These are phyloP conservation scores for Perca schrenkii DNA, from an alignment of 2,113 vertebrate genomes.

Conservation along the genomic window DNA sequence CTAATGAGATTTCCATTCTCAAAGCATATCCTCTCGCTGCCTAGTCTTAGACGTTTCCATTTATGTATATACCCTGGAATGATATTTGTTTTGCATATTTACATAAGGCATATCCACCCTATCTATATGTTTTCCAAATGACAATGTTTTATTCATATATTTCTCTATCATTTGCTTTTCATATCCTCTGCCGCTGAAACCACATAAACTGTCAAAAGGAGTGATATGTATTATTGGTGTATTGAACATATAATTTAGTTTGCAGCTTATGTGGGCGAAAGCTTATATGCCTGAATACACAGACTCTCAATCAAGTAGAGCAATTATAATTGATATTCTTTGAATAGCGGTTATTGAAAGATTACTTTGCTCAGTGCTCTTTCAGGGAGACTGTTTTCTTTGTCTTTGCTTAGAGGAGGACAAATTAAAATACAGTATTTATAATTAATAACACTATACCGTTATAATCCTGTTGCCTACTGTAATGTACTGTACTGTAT, in stretches of 20 bases:
- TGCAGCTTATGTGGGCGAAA: constrained; percentile 66
- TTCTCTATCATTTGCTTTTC: constrained; percentile 77
- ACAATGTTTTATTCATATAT: constrained; percentile 83
- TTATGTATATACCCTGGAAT: constrained; percentile 79
- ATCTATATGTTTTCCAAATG: constrained; percentile 82
- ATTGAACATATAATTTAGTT: constrained; percentile 76
- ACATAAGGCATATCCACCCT: constrained; percentile 77
- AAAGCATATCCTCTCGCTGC: constrained; percentile 69
- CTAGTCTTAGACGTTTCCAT: constrained; percentile 76
- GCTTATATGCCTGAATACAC: constrained; percentile 57
- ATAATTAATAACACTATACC: constrained; percentile 29
- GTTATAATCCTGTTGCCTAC: not conserved
- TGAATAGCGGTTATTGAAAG: constrained; percentile 60
- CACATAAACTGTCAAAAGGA: constrained; percentile 77
- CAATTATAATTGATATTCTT: constrained; percentile 67
- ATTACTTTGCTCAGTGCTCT: constrained; percentile 26
- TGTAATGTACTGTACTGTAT: constrained; percentile 17
- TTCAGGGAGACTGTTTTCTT: constrained; percentile 11
- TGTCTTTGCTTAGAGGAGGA: constrained; percentile 3
- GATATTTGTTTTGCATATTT: constrained; percentile 84
- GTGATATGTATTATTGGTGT: constrained; percentile 73
- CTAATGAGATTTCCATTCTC: constrained; percentile 84
- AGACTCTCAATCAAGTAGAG: constrained; percentile 62
- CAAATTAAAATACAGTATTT: constrained; percentile 1
- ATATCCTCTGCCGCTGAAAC: constrained; percentile 77